Conservation (phyloP, 2,113 vertebrate species). For the Glaucidium brasilianum region DNA sequence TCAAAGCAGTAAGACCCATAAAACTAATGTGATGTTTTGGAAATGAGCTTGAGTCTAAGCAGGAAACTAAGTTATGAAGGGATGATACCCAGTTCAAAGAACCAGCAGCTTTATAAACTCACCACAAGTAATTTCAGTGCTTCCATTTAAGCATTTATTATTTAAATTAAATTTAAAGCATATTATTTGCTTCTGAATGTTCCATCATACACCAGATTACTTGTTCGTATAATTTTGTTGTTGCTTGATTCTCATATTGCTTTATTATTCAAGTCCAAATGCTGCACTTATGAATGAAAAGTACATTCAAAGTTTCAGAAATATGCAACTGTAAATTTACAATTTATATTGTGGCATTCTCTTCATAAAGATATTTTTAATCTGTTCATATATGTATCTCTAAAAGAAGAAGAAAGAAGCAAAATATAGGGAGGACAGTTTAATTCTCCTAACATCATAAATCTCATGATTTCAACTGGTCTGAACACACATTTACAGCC, state of each 20-base stretch:
- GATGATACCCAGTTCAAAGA: not conserved
- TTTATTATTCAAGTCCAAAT: conserved; percentile 23
- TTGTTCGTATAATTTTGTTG: conserved; percentile 21
- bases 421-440: not conserved
- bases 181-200: not conserved
- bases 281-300: not conserved
- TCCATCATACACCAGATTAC: not conserved
- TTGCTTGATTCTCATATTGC: not conserved
- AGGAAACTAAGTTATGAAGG: not conserved
- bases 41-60: not conserved
- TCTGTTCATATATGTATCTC: not conserved
- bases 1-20: not conserved
- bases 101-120: not conserved
- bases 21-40: not conserved
- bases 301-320: conserved; percentile 4
- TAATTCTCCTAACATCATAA: conserved; percentile 1
- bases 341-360: not conserved
- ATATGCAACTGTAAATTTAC: not conserved
- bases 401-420: conserved; percentile 8
- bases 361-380: not conserved
- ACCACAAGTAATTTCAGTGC: not conserved
- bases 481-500: not conserved
- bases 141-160: not conserved
- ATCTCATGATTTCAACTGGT: not conserved
- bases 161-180: not conserved